phyloP scores from a whole-genome alignment of 2,888 invertebrate genomes.

The Papilio demoleus region DNA sequence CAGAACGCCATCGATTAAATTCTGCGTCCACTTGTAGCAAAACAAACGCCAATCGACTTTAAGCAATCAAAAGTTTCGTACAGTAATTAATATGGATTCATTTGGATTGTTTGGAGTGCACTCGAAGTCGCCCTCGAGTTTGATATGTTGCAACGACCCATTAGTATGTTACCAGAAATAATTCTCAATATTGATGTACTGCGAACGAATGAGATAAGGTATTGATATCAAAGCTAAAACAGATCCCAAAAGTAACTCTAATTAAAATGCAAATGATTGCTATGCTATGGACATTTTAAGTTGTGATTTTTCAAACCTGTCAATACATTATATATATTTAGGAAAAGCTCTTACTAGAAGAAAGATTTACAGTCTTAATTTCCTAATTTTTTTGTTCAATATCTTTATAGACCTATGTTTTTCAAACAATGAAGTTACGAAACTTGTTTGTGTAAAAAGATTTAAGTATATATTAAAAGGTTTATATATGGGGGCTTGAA shows the following conservation, averaged over 20 bases:
- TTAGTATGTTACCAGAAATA: slow-evolving; percentile 44
- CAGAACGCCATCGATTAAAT: background rate
- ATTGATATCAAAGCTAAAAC: too few species aligned
- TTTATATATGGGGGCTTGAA: background rate
- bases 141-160: slow-evolving; percentile 47
- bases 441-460: background rate
- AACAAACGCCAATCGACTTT: slow-evolving; percentile 4
- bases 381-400: too few species aligned
- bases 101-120: slow-evolving; percentile 44
- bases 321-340: too few species aligned
- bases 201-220: slow-evolving; percentile 15
- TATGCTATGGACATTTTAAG: too few species aligned
- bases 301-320: too few species aligned
- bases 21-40: slow-evolving; percentile 22
- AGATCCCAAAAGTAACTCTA: too few species aligned
- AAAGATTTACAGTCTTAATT: too few species aligned
- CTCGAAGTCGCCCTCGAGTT: slow-evolving; percentile 51
- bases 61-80: slow-evolving; percentile 43
- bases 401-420: background rate
- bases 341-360: too few species aligned
- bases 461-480: slow-evolving; percentile 5
- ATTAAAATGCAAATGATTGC: too few species aligned
- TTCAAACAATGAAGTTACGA: background rate
- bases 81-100: slow-evolving; percentile 55
- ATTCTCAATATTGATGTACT: slow-evolving; percentile 43